Evolutionary conservation across 2,797 vertebrate species (phyloP).

Genomic region (Rhadinocentrus ornatus): DNA sequence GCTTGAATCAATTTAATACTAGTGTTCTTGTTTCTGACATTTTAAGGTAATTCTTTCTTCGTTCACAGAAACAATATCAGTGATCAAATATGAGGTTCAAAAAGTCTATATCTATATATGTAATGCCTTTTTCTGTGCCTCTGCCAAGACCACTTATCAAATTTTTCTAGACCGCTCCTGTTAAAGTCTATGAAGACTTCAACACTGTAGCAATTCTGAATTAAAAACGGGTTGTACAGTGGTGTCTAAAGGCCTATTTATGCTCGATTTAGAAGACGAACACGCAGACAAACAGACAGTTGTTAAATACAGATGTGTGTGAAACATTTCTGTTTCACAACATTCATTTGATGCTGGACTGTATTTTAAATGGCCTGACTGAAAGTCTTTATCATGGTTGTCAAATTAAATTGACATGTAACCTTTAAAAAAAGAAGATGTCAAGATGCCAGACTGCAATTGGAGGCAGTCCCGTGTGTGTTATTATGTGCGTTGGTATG

Average conservation of each 20-base stretch:
- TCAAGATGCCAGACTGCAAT: conserved; percentile 49
- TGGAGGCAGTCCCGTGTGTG: conserved; percentile 27
- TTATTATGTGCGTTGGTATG: conserved; percentile 25
- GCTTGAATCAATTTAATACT: neutral
- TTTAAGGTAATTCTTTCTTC: neutral
- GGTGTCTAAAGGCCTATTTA: too few species aligned
- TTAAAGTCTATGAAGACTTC: too few species aligned
- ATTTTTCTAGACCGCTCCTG: too few species aligned
- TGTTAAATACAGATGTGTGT: neutral
- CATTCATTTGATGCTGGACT: conserved; percentile 1
- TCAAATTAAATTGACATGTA: conserved; percentile 73
- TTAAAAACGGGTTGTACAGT: too few species aligned
- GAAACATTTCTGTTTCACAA: neutral
- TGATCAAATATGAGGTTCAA: neutral
- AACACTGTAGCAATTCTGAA: too few species aligned
- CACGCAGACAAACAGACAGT: too few species aligned
- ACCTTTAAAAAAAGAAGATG: conserved; percentile 53
- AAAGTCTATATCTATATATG: too few species aligned
- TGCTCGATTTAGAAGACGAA: too few species aligned
- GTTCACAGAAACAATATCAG: neutral
- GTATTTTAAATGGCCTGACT: conserved; percentile 4
- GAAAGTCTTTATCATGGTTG: conserved; percentile 63
- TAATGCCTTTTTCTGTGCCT: too few species aligned
- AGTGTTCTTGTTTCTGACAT: neutral
- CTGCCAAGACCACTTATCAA: too few species aligned